A percentile compares a stretch with the other conserved stretches of the same genome.
Conservation (phyloP, 1,140 invertebrate species). For the Oscheius sp. region DNA sequence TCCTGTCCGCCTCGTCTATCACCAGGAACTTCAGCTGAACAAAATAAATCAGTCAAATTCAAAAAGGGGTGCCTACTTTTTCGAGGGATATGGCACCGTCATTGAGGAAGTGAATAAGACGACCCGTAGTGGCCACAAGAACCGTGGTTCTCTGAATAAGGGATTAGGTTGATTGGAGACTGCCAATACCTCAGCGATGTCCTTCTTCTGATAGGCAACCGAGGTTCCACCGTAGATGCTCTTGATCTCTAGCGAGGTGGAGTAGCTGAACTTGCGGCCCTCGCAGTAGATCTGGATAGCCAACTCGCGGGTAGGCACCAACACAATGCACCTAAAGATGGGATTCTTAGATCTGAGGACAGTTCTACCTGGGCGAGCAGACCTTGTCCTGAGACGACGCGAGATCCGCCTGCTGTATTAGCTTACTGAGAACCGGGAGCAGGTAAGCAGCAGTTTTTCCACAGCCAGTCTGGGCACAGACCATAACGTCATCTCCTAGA, state of each 20-base stretch:
- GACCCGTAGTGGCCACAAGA: conserved; percentile 86
- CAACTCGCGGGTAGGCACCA: conserved; percentile 90
- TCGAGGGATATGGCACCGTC: conserved; percentile 65
- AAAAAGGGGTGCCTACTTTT: neutral
- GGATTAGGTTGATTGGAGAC: neutral
- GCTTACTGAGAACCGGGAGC: conserved; percentile 89
- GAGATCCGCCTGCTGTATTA: conserved; percentile 72
- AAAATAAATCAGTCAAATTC: neutral
- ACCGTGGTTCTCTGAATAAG: conserved; percentile 74
- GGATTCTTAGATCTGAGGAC: neutral
- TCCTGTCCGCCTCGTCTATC: conserved; percentile 92
- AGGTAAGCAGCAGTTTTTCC: conserved; percentile 95
- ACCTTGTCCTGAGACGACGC: neutral
- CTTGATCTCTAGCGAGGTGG: conserved; percentile 44
- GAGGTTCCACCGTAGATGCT: conserved; percentile 42
- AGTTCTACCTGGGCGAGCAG: conserved; percentile 61
- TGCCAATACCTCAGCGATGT: conserved; percentile 46
- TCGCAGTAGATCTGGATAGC: conserved; percentile 95
- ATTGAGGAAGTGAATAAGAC: conserved; percentile 79
- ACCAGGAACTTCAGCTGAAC: conserved; percentile 74
- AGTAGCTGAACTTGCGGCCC: conserved; percentile 86
- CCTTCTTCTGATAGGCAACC: conserved; percentile 17
- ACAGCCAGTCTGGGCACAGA: conserved; percentile 62
- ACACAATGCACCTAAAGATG: conserved; percentile 71
- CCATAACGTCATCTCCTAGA: conserved; percentile 50